Evolutionary conservation across 2,797 vertebrate genomes (phyloP), one percentile per base, ranked within the genome.

Genomic region (Gallinago nigripennis): DNA sequence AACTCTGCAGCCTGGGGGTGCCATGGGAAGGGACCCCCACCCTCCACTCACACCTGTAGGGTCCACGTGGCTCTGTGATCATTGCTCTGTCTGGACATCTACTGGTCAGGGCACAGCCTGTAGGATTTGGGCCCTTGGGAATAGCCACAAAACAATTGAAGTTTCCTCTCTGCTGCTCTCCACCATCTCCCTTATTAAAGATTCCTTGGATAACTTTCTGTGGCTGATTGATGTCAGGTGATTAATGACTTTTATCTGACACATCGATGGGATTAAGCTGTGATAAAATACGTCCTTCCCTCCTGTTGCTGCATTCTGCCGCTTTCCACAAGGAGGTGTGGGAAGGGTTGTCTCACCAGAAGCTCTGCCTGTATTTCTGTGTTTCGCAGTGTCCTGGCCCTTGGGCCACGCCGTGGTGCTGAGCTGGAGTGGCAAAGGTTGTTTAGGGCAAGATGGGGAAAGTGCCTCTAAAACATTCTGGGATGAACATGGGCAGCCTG

Each of bases 221-320:
- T 73, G 90, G 33, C 78, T 95, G 90, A 92, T 92, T 68, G 90
- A 61, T 68, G 41, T 85, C 92, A 85, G 68, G 31, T 94, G 93
- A 94, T 95, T 70, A 94, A 94, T 86, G 81, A 79, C 77, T 93
- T 95, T 66, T 28, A 25, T 92, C 86, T 95, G 94, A 93, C 72
- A 64, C 78, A 64, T 82, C 2, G 0, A 25, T 88, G 92, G 92
- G 56, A 87, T 93, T 89, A 77, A 93, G 63, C 78, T 25, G 3
- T 50, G 37, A 45, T 93, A 86, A 90, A 88, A 88, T 81, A 82
- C 1, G 2, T 85, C 79, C 31, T 90, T 89, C 73, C 35, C 56
- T 94, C 75, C 51, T 43, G 0, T 50, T 81, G 50, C 8, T 81
- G 61, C 66, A 16, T 71, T 90, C 66, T 70, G 45, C 28, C n/a